Evolutionary conservation across 1,140 invertebrate species (phyloP).

Genomic region (Colletes latitarsis): DNA sequence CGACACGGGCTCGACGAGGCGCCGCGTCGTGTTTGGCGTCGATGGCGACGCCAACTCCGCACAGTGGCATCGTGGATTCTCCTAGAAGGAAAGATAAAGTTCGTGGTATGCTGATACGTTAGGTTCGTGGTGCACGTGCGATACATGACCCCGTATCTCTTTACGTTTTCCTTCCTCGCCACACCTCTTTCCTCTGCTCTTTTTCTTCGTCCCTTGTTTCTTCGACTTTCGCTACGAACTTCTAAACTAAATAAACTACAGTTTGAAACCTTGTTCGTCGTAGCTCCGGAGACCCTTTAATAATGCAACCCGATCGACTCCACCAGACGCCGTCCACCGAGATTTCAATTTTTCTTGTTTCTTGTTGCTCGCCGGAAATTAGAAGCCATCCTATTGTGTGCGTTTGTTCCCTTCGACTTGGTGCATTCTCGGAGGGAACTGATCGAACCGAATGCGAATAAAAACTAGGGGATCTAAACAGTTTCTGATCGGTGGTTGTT

Average conservation of each 20-base stretch:
- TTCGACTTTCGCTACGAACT: conserved; percentile 54
- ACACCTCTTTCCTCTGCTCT: too few species aligned
- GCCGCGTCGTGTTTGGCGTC: conserved; percentile 1
- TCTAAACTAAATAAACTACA: conserved; percentile 73
- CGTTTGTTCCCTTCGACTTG: conserved; percentile 24
- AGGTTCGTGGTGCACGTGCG: conserved; percentile 65
- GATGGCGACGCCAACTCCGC: conserved; percentile 27
- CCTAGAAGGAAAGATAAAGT: conserved; percentile 65
- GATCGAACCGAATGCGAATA: too few species aligned
- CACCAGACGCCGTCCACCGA: not conserved
- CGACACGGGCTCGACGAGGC: not conserved
- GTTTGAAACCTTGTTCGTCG: conserved; percentile 63
- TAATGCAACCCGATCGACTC: conserved; percentile 57
- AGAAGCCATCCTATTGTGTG: conserved; percentile 14
- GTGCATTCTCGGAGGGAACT: not conserved
- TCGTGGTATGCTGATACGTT: conserved; percentile 67
- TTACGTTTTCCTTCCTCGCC: not conserved
- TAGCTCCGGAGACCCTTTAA: conserved; percentile 63
- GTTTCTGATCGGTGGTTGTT: too few species aligned
- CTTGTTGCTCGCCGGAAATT: conserved; percentile 17
- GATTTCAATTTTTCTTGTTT: conserved; percentile 30
- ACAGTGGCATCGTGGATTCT: not conserved
- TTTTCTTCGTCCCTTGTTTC: not conserved
- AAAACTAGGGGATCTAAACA: too few species aligned
- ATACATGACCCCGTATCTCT: conserved; percentile 33